Percentiles rank a stretch among this genome's conserved stretches.
These are phyloP conservation scores for Paracyprichromis sp. DNA, from an alignment of 2,113 vertebrate species.

Conservation along the genomic window DNA sequence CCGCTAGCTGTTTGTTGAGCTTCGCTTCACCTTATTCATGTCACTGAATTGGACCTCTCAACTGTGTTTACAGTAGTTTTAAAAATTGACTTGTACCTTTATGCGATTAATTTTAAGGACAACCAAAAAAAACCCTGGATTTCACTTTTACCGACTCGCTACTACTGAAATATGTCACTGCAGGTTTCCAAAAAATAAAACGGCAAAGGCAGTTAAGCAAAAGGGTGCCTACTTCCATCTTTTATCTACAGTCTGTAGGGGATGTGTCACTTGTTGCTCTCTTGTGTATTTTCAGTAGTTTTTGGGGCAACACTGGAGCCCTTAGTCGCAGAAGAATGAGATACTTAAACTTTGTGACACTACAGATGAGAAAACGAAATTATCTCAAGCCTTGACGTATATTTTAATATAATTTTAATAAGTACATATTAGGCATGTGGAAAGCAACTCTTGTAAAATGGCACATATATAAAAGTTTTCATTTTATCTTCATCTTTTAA, in stretches of 20 bases:
- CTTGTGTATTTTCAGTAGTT: background rate
- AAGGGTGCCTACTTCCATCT: background rate
- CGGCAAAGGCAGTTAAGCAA: background rate
- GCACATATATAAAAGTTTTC: background rate
- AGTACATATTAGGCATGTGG: background rate
- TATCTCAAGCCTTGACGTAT: background rate
- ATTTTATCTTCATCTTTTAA: background rate
- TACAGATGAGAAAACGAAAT: background rate
- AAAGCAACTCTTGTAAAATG: background rate
- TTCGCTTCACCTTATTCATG: background rate
- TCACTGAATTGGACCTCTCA: background rate
- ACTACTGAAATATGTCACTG: background rate
- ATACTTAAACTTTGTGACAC: background rate
- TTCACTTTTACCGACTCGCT: background rate
- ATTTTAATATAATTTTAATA: background rate
- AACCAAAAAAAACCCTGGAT: accelerated
- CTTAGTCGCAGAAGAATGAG: background rate
- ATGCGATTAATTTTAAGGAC: background rate
- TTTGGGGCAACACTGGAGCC: background rate
- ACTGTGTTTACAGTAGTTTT: background rate
- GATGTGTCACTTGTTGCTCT: background rate
- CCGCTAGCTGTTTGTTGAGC: background rate
- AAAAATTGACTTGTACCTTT: background rate
- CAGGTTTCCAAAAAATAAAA: background rate
- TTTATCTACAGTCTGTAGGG: background rate